These are phyloP conservation scores for Toxotes chatareus DNA, from an alignment of 2,113 vertebrate species.

Conservation along the genomic window DNA sequence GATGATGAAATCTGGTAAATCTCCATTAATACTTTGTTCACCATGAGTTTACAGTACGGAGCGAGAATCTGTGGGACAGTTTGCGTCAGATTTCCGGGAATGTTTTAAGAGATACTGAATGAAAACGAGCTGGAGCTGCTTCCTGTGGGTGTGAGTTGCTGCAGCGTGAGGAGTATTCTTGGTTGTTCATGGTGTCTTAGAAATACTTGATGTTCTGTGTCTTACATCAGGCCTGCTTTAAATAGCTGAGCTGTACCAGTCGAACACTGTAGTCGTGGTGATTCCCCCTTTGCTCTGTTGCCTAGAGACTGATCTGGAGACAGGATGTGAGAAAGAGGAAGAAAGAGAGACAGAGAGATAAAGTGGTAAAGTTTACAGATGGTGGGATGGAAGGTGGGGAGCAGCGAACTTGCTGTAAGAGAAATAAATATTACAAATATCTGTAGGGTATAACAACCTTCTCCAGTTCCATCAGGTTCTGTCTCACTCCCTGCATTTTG, in stretches of 20 bases:
- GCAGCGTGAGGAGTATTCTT: background rate
- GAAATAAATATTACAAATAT: background rate
- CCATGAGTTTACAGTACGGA: background rate
- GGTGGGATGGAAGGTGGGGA: background rate
- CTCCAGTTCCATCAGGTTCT: background rate
- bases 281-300: conserved; percentile 67
- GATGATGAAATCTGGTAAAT: no score
- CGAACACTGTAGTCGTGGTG: conserved; percentile 43
- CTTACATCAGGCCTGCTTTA: conserved; percentile 56
- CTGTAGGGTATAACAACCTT: background rate
- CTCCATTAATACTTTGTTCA: background rate
- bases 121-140: accelerated
- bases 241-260: conserved; percentile 53
- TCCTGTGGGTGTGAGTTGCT: background rate
- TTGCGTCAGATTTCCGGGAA: background rate
- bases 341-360: conserved; percentile 1
- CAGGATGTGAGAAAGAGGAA: conserved; percentile 2
- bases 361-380: conserved; percentile 29
- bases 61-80: background rate
- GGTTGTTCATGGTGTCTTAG: background rate
- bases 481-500: no score
- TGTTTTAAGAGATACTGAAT: background rate
- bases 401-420: background rate
- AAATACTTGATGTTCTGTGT: conserved; percentile 27
- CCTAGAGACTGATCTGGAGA: conserved; percentile 67